Percentiles rank a stretch among this genome's conserved stretches.
phyloP scores from a whole-genome alignment of 1,140 invertebrate genomes.

The Drosophila ananassae region DNA sequence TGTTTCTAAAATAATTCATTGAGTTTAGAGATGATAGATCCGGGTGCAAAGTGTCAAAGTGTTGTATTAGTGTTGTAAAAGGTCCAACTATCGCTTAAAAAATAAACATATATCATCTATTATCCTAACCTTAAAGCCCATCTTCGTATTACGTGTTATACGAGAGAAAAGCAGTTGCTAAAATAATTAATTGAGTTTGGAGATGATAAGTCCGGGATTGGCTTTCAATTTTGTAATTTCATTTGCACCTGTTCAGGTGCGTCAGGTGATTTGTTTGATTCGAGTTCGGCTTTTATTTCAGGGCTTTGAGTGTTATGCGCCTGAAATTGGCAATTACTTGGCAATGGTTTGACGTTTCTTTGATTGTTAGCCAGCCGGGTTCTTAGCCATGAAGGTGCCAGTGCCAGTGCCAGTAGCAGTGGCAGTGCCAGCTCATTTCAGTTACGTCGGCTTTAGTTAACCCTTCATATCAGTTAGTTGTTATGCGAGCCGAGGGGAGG shows the following conservation, averaged over 20 bases:
- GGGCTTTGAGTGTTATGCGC: neutral
- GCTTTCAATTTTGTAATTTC: neutral
- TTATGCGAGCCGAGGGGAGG: neutral
- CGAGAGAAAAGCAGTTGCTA: neutral
- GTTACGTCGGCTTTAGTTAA: neutral
- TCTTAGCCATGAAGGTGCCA: neutral
- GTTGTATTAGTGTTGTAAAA: too few relatives aligned
- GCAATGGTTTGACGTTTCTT: neutral
- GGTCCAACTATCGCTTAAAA: too few relatives aligned
- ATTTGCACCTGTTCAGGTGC: neutral
- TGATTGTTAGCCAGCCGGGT: neutral
- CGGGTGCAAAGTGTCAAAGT: too few relatives aligned
- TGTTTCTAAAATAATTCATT: too few relatives aligned
- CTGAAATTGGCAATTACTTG: neutral
- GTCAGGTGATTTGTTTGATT: neutral
- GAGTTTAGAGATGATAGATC: too few relatives aligned
- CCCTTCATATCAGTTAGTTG: conserved; percentile 2
- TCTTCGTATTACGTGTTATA: too few relatives aligned
- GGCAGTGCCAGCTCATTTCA: neutral
- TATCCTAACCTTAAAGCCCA: too few relatives aligned
- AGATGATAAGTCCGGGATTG: neutral
- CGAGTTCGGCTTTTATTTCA: neutral
- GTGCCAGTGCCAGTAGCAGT: neutral
- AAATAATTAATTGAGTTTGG: neutral
- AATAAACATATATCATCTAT: too few relatives aligned